phyloP scores from a whole-genome alignment of 2,888 invertebrate species.

The Caprella mutica region DNA sequence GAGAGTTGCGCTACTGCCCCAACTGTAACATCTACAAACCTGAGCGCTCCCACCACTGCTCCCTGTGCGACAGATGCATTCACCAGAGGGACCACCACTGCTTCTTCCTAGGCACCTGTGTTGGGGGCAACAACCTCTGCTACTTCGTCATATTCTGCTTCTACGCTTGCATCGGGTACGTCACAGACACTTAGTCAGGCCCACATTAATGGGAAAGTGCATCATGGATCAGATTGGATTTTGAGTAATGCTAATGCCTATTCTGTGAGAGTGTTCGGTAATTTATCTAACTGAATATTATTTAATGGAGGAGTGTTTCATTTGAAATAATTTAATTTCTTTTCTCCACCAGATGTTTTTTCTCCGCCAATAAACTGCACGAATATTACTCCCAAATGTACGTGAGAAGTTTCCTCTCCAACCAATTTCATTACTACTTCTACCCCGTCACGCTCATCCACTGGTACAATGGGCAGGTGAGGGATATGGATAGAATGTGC shows the following conservation, averaged over 20 bases:
- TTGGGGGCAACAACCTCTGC: slow-evolving; percentile 42
- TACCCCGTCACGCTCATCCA: slow-evolving; percentile 30
- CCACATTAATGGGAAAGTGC: background rate
- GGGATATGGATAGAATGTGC: too few species aligned
- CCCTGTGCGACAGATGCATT: slow-evolving; percentile 44
- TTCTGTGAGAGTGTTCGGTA: background rate
- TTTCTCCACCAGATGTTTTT: slow-evolving; percentile 22
- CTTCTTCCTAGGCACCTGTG: slow-evolving; percentile 43
- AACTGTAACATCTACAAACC: slow-evolving; percentile 64
- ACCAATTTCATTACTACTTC: slow-evolving; percentile 31
- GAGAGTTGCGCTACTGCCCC: slow-evolving; percentile 60
- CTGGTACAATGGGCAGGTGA: slow-evolving; percentile 25
- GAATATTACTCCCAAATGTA: slow-evolving; percentile 30
- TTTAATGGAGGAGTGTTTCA: background rate
- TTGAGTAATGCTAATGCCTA: background rate
- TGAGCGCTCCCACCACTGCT: slow-evolving; percentile 35
- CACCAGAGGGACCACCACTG: slow-evolving; percentile 40
- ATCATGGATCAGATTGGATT: background rate
- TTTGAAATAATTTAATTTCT: background rate
- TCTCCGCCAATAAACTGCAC: slow-evolving; percentile 21
- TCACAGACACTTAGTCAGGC: background rate
- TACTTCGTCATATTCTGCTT: slow-evolving; percentile 39
- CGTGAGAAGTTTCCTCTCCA: slow-evolving; percentile 27
- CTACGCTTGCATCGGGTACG: slow-evolving; percentile 34
- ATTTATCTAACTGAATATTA: background rate